Evolutionary conservation across 2,797 vertebrate genomes (phyloP).

Genomic region (Poeciliopsis infans): DNA sequence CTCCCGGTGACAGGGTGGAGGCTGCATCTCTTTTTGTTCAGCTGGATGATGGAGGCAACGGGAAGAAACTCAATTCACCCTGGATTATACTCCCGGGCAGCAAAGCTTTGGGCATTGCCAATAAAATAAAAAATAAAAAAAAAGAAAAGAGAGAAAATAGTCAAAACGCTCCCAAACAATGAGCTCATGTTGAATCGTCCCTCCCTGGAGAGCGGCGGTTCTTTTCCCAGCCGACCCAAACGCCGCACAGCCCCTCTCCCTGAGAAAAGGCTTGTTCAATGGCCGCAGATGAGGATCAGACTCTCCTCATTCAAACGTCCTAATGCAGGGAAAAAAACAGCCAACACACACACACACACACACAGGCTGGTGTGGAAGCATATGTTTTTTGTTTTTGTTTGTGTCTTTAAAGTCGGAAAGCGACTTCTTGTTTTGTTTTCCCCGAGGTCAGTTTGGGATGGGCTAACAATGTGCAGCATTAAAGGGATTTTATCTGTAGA

Average conservation of each 20-base stretch:
- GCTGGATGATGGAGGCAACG: conserved; percentile 30
- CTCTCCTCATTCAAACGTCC: conserved; percentile 22
- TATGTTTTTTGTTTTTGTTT: neutral
- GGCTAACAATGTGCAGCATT: conserved; percentile 6
- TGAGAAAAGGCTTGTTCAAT: conserved; percentile 56
- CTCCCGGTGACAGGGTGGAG: conserved; percentile 69
- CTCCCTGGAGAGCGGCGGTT: conserved; percentile 32
- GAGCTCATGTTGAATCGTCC: conserved; percentile 17
- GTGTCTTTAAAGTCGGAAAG: conserved; percentile 2
- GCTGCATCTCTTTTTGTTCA: conserved; percentile 23
- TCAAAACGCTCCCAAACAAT: conserved; percentile 8
- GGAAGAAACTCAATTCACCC: neutral
- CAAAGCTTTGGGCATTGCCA: neutral
- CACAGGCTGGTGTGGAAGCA: neutral
- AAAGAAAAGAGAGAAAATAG: neutral
- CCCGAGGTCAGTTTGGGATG: conserved; percentile 39
- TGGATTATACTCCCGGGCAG: conserved; percentile 9
- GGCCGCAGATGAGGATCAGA: conserved; percentile 51
- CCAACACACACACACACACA: neutral
- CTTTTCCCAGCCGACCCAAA: conserved; percentile 54
- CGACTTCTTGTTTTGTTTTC: conserved; percentile 5
- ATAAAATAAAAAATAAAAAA: neutral
- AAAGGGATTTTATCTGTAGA: neutral
- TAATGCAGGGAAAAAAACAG: conserved; percentile 4
- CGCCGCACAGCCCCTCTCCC: conserved; percentile 63